Conservation (phyloP, 1,140 invertebrate genomes). For the Hormaphis cornu region DNA sequence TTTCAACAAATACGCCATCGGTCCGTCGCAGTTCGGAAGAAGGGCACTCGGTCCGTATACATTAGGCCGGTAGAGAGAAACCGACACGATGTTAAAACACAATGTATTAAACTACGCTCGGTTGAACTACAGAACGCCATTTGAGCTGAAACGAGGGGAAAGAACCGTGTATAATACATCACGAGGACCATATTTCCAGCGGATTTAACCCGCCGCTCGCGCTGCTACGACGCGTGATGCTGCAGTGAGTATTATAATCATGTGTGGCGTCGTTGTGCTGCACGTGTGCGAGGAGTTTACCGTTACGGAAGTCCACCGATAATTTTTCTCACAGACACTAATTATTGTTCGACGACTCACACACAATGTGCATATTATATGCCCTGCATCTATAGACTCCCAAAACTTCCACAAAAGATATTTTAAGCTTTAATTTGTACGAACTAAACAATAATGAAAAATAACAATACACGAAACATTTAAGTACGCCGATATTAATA, state of each 20-base stretch:
- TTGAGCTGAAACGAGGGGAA: not conserved
- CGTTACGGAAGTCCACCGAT: not conserved
- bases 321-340: slow-evolving; percentile 6
- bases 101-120: slow-evolving; percentile 1
- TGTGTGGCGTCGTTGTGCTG: no score
- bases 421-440: no score
- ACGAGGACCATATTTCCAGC: slow-evolving; percentile 19
- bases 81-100: not conserved
- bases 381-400: no score
- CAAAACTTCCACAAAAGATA: no score
- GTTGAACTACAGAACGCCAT: slow-evolving; percentile 3
- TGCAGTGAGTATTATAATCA: no score
- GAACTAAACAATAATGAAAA: no score
- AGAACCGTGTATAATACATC: not conserved
- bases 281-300: not conserved
- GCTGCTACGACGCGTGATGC: not conserved
- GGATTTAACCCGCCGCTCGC: not conserved
- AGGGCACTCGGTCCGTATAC: not conserved
- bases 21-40: not conserved
- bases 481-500: no score
- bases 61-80: not conserved
- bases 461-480: no score
- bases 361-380: not conserved
- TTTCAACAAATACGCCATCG: no score
- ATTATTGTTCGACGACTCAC: not conserved